Evolutionary conservation across 2,888 invertebrate genomes (phyloP), one percentile per base, ranked within the genome.

Genomic region (Meta bourneti): DNA sequence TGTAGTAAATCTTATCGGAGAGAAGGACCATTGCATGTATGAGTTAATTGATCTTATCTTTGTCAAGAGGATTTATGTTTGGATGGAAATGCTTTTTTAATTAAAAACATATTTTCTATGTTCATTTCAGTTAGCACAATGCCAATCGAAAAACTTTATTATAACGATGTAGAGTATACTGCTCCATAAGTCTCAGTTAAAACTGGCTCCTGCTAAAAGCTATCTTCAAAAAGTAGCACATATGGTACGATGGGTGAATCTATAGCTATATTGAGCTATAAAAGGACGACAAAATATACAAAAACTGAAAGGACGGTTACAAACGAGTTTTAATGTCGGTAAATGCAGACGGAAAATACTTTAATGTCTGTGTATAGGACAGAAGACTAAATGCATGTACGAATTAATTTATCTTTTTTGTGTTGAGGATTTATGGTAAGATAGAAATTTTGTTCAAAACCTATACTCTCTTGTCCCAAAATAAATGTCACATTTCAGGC

Each of bases 181-280:
- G 61, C 79, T 20, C 34, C 61, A 34, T 20, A 34, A 7, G 20
- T 54, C 20, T 79, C 79, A 61, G 54, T 79, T 48, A 79, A 79
- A 79, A 13, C 34, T 49, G 34, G 34, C 61, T 79, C 79, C 7
- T 34, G 79, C 16, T 34, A 48, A 79, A 61, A 79, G 19, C 77
- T 77, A 61, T 79, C 49, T 54, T 61, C 19, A 20, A 34, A 79
- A 79, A 16, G 20, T 79, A 9, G 51, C 19, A 77, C 51, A 51
- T 51, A 8, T 8, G 77, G 8, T 77, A 49, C 9, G n/a, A n/a
- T 16, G 20, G 20, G 34, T 11, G 34, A 79, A 77, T 79, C 54
- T 79, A 79, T 61, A 11, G 61, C 34, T 61, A 13, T 7, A 20
- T 79, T 34, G 20, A 16, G 54, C 9, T 69, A 69, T 34, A 4